Evolutionary conservation across 2,797 vertebrate species (phyloP), one percentile per base, ranked within the genome.

Genomic region (Buphagus erythrorhynchus): DNA sequence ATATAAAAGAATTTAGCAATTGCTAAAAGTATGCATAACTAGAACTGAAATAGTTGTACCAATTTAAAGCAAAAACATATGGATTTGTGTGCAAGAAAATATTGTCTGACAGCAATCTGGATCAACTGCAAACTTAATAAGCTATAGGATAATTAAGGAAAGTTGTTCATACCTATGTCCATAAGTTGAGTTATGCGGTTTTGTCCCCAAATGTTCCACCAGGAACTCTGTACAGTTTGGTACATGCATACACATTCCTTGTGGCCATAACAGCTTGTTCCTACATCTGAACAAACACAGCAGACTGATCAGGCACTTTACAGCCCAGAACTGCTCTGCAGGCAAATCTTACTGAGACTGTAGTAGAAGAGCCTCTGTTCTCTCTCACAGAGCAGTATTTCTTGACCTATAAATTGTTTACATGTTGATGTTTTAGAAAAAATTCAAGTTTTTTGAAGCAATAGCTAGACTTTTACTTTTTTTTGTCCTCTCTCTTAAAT

Each of bases 81-180:
- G 81, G 90, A 63, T 97, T 90, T 94, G 65, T 86, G 43, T 79
- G 90, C 75, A 96, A 94, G 74, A 95, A 97, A 97, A 95, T 76
- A 95, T 1, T 91, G 48, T 62, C 82, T 96, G 94, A 97, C 93
- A 97, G 88, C 67, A 97, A 91, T 96, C 61, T 96, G 94, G 82
- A 97, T 92, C 79, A 96, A 92, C 51, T 86, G 59, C 81, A 97
- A 96, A 85, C 63, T 97, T 95, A 95, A 88, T 95, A 97, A 97
- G 81, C 69, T 75, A 74, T 4, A 26, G 29, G 52, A 75, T 75
- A 93, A 86, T 57, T 86, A 92, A 81, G 33, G 83, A 63, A 33
- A 9, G 0, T 24, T 38, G 13, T 43, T 92, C 19, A 0, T 88
- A 65, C 12, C n/a, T 67, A 55, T 31, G 61, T 74, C 29, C 84